A percentile compares a stretch with the other conserved stretches of the same genome.
Evolutionary conservation across 1,140 invertebrate species (phyloP).

Genomic region (Drosophila eugracilis): DNA sequence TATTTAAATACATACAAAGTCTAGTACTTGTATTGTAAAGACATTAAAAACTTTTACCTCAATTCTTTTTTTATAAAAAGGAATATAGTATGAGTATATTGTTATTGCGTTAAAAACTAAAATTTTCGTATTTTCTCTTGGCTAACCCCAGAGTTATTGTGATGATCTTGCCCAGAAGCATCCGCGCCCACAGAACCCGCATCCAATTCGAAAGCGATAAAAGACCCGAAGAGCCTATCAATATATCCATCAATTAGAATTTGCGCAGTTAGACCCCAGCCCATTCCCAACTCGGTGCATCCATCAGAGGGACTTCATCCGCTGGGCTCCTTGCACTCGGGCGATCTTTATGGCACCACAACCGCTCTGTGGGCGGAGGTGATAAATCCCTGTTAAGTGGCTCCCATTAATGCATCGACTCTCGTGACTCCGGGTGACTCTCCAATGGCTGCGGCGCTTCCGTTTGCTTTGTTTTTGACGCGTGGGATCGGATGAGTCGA

Average conservation of each 20-base stretch:
- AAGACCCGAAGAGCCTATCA: slow-evolving; percentile 18
- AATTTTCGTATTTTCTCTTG: no score
- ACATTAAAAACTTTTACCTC: no score
- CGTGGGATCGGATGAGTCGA: slow-evolving; percentile 69
- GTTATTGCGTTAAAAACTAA: no score
- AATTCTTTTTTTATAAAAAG: no score
- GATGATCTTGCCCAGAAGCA: neutral
- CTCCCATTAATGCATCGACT: slow-evolving; percentile 50
- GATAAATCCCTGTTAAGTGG: slow-evolving; percentile 72
- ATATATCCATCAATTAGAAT: slow-evolving; percentile 38
- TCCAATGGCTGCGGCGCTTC: slow-evolving; percentile 45
- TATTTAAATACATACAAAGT: no score
- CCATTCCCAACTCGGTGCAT: slow-evolving; percentile 4
- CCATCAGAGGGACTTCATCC: neutral
- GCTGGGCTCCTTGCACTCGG: slow-evolving; percentile 3
- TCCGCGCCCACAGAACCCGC: neutral
- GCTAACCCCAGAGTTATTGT: no score
- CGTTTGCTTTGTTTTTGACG: slow-evolving; percentile 50
- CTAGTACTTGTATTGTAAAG: no score
- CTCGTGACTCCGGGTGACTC: slow-evolving; percentile 7
- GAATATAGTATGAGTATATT: no score
- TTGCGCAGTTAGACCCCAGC: slow-evolving; percentile 15
- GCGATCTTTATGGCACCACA: slow-evolving; percentile 43
- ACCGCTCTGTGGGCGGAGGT: slow-evolving; percentile 57
- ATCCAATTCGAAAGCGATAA: slow-evolving; percentile 23